Percentiles rank a stretch among this genome's conserved stretches.
These are phyloP conservation scores for Dendrolimus houi DNA, from an alignment of 2,888 invertebrate genomes.

Conservation along the genomic window DNA sequence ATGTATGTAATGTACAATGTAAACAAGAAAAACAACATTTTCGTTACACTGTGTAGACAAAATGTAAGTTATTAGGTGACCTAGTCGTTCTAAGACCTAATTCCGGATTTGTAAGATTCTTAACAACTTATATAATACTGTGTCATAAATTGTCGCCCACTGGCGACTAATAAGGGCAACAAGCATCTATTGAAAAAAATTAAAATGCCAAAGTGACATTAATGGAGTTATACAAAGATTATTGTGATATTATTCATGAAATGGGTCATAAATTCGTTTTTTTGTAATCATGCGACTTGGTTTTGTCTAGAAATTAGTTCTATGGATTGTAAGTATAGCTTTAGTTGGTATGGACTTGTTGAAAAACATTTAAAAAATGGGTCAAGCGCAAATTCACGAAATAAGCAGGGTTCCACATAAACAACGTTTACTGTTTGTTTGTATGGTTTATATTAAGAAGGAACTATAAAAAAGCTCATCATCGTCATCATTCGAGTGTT, in stretches of 20 bases:
- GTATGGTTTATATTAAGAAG: too few species aligned
- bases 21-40: too few species aligned
- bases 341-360: too few species aligned
- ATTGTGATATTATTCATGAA: not conserved
- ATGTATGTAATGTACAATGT: too few species aligned
- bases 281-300: not conserved
- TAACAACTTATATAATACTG: not conserved
- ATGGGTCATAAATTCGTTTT: not conserved
- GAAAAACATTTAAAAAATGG: too few species aligned
- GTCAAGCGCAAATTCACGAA: too few species aligned
- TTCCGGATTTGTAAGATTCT: not conserved
- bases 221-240: not conserved
- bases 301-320: not conserved
- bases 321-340: too few species aligned
- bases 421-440: too few species aligned
- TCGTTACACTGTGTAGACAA: too few species aligned
- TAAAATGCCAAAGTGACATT: not conserved
- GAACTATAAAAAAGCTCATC: too few species aligned
- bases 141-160: not conserved
- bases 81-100: slow-evolving; percentile 10
- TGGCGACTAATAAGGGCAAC: not conserved
- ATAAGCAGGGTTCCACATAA: too few species aligned
- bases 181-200: not conserved
- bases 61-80: slow-evolving; percentile 11
- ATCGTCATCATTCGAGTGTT: too few species aligned